Evolutionary conservation across 92 coral and sea anemone species (phyloP), one percentile per base, ranked within the genome.

Genomic region (Zoanthus solanderi): DNA sequence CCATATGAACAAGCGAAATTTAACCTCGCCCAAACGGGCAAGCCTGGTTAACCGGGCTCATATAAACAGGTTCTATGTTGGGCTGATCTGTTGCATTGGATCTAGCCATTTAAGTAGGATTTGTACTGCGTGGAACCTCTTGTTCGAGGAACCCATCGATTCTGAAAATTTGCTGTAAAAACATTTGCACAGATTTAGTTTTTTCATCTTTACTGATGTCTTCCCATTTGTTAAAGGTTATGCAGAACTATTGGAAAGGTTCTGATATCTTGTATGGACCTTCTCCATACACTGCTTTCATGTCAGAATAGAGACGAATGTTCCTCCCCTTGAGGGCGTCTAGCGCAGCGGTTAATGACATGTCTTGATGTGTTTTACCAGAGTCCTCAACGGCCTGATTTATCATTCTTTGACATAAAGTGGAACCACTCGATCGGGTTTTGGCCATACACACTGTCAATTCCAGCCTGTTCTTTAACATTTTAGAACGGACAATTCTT

Each of bases 391-490:
- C 68, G 29, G 31, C 34, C 17, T 88, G 84, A 9, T 80, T 75
- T 60, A 91, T 91, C 93, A n/a, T 44, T 54, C 66, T 90, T 90
- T 28, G 93, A 90, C 58, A 87, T 23, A 54, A 87, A 87, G 54
- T 90, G 90, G 7, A 46, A 76, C 93, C 93, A 90, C 56, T 90
- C 88, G 72, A 90, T 90, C 2, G 93, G 93, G 65, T 90, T 90
- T 71, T 90, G 93, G 28, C 93, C 88, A 81, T 88, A 90, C 2
- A 65, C 83, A 2, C 93, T 88, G 2, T 81, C 61, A 23, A 90
- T 75, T 2, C 76, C 83, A 11, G 91, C 88, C 61, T 87, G 73
- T 17, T 87, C 47, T 82, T 91, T 82, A 4, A 90, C 84, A 31
- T 80, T 63, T 61, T 90, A 79, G 15, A 84, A 65, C 94, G 84